phyloP scores from a whole-genome alignment of 2,113 vertebrate species.

The Hyla sarda region DNA sequence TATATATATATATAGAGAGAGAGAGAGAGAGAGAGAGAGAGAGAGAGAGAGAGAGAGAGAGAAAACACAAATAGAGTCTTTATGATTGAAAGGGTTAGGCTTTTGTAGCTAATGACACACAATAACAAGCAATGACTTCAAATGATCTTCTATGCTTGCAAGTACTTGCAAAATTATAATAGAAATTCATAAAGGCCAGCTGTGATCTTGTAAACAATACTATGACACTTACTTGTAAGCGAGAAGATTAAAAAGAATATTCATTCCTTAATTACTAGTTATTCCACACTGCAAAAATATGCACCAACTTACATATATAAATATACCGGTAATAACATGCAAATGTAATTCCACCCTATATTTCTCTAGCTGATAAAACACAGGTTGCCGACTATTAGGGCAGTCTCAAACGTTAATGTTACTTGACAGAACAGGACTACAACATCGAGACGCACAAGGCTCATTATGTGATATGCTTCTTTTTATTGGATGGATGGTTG shows the following conservation, averaged over 20 bases:
- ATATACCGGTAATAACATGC: not conserved
- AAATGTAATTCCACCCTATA: not conserved
- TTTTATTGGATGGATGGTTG: too few species aligned
- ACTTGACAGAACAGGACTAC: not conserved
- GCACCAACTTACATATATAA: not conserved
- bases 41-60: too few species aligned
- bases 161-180: not conserved
- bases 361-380: not conserved
- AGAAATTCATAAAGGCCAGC: not conserved
- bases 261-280: not conserved
- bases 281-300: not conserved
- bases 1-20: too few species aligned
- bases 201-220: not conserved
- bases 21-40: too few species aligned
- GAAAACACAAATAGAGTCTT: too few species aligned
- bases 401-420: not conserved
- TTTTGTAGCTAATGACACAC: not conserved
- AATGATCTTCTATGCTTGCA: not conserved
- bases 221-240: not conserved
- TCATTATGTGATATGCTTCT: too few species aligned
- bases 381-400: not conserved
- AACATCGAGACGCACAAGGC: too few species aligned
- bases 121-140: not conserved
- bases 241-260: constrained; percentile 1
- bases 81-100: not conserved